Conservation (phyloP, 2,797 vertebrate genomes). For the Otolemur crassicaudatus region DNA sequence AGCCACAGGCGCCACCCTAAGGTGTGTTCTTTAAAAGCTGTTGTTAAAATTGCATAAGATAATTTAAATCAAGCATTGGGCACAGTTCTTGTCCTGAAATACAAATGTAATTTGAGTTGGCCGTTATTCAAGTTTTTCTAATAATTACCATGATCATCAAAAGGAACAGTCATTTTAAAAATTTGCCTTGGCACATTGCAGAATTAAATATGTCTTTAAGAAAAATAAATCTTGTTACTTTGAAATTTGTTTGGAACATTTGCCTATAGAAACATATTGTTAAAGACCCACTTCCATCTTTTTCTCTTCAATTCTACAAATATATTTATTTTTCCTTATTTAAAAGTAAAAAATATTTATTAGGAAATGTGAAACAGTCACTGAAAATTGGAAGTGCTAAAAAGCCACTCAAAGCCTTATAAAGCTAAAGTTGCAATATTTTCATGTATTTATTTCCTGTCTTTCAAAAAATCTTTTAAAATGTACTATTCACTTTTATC, state of each 20-base stretch:
- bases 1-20: neutral
- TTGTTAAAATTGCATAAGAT: neutral
- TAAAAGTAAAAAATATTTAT: neutral
- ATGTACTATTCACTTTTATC: neutral
- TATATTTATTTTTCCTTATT: conserved; percentile 1
- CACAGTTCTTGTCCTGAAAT: neutral
- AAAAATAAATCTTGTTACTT: neutral
- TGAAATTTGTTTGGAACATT: conserved; percentile 4
- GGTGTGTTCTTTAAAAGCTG: neutral
- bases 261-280: neutral
- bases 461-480: neutral
- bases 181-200: neutral
- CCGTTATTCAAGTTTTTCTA: neutral
- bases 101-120: neutral
- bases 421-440: neutral
- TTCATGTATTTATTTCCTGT: neutral
- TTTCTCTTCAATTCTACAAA: neutral
- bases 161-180: neutral
- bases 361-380: neutral
- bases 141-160: neutral
- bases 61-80: neutral
- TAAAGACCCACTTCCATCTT: neutral
- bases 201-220: neutral
- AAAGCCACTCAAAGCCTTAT: neutral
- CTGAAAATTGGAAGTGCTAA: neutral